These are phyloP conservation scores for Hyalella azteca DNA, from an alignment of 2,888 invertebrate species.

Conservation along the genomic window DNA sequence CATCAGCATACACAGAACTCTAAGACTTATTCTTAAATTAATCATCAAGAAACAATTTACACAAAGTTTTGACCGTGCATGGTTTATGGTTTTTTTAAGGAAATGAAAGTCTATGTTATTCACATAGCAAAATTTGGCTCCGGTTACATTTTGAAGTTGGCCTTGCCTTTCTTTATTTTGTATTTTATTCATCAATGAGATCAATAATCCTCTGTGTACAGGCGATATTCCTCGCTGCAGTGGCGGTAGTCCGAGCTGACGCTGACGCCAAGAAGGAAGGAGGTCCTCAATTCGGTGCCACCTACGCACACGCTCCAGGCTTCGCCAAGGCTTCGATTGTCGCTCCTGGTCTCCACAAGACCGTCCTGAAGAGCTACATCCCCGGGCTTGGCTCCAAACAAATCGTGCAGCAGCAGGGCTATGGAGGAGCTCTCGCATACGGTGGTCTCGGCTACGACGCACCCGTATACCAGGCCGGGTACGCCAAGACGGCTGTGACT, in stretches of 20 bases:
- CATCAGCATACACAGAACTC: too few species aligned
- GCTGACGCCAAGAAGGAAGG: slow-evolving; percentile 11
- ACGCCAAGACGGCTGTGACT: slow-evolving; percentile 6
- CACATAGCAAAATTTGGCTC: background rate
- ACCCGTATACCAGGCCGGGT: background rate
- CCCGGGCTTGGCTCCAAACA: background rate
- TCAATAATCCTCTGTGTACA: background rate
- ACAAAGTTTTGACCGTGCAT: background rate
- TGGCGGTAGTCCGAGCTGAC: background rate
- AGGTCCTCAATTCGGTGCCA: background rate
- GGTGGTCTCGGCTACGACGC: background rate
- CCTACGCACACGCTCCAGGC: background rate
- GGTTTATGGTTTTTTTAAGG: background rate
- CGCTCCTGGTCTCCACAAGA: background rate
- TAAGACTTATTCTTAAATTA: too few species aligned
- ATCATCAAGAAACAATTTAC: background rate
- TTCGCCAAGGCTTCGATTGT: background rate
- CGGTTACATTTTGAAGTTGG: background rate
- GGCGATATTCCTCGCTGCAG: slow-evolving; percentile 9
- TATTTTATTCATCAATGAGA: background rate
- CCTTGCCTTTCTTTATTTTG: background rate
- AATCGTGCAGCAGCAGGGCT: background rate
- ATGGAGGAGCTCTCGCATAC: background rate
- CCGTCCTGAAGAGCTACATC: background rate
- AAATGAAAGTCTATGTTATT: background rate